These are phyloP conservation scores for Diloba caeruleocephala DNA, from an alignment of 2,888 invertebrate genomes.

Conservation along the genomic window DNA sequence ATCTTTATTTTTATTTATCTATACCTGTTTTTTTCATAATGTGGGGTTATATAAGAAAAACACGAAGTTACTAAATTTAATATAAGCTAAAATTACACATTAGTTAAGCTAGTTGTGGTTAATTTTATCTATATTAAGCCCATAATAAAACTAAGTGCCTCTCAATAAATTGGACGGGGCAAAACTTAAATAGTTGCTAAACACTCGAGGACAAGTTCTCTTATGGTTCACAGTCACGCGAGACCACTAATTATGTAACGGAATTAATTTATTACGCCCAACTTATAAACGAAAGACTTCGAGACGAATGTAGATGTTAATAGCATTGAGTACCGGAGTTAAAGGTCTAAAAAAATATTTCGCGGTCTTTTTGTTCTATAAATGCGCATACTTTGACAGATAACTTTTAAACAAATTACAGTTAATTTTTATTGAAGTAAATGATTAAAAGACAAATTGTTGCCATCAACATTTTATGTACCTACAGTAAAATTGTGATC, in stretches of 20 bases:
- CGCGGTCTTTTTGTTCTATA: conserved; percentile 2
- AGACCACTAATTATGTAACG: conserved; percentile 82
- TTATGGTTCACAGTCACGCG: conserved; percentile 83
- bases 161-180: conserved; percentile 73
- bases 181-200: conserved; percentile 73
- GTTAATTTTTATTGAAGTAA: not conserved
- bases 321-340: conserved; percentile 13
- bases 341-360: conserved; percentile 12
- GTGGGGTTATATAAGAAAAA: conserved; percentile 14
- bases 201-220: conserved; percentile 75
- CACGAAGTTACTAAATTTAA: conserved; percentile 7
- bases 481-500: not conserved
- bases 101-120: conserved; percentile 36
- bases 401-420: not conserved
- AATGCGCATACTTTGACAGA: conserved; percentile 10
- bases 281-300: conserved; percentile 44
- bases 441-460: no score
- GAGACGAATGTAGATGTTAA: conserved; percentile 41
- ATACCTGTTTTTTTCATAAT: not conserved
- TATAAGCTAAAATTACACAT: conserved; percentile 31
- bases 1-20: no score
- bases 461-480: not conserved
- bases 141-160: conserved; percentile 56
- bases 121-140: conserved; percentile 42
- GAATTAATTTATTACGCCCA: conserved; percentile 74